phyloP scores from a whole-genome alignment of 2,113 vertebrate genomes.

The Otus sunia region DNA sequence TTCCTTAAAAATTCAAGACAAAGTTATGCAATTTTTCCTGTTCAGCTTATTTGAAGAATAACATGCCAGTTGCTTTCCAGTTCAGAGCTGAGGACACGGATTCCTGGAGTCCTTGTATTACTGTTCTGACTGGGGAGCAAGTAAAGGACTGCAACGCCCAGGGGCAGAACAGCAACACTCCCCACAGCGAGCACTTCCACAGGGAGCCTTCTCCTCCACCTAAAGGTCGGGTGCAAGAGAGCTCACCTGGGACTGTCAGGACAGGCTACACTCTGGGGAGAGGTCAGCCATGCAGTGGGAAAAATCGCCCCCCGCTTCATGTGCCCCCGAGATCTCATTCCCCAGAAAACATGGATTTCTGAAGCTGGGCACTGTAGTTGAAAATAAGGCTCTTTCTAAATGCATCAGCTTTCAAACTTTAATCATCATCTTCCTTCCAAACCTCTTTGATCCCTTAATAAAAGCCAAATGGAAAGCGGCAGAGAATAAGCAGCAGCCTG shows the following conservation, averaged over 20 bases:
- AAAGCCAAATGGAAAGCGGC: background rate
- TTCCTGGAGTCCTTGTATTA: background rate
- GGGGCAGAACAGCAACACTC: background rate
- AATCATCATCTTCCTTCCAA: background rate
- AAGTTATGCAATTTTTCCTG: conserved; percentile 46
- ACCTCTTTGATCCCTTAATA: conserved; percentile 39
- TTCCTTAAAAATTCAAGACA: conserved; percentile 14
- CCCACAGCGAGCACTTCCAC: background rate
- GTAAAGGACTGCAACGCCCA: background rate
- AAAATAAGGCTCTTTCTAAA: background rate
- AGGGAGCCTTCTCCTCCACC: background rate
- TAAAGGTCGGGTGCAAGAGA: background rate
- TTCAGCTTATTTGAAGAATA: background rate
- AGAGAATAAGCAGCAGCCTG: conserved; percentile 13
- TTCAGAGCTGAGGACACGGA: background rate
- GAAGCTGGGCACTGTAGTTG: background rate
- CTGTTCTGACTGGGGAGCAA: background rate
- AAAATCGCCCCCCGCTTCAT: background rate
- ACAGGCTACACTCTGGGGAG: background rate
- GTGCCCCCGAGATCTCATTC: background rate
- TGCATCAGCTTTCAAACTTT: background rate
- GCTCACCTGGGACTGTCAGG: background rate
- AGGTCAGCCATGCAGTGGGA: background rate
- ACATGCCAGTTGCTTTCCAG: background rate
- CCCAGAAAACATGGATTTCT: background rate